These are phyloP conservation scores for Amphimedon queenslandica DNA, from an alignment of 37 sponge, comb jelly and placozoan genomes.

Conservation along the genomic window DNA sequence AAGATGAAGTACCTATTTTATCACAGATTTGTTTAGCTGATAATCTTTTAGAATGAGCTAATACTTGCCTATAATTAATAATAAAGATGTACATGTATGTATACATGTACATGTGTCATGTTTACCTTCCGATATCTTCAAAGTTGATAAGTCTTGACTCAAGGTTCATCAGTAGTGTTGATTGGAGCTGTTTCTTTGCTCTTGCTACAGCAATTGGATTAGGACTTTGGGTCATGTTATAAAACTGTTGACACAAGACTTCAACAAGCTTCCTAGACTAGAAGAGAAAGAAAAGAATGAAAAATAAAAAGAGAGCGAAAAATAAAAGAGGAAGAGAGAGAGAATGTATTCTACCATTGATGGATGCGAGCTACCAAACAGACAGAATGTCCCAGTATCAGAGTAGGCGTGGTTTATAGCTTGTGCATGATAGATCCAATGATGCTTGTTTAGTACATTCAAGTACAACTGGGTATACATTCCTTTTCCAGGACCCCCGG, in stretches of 20 bases:
- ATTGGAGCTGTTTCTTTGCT: conserved; percentile 92
- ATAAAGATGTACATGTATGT: background rate
- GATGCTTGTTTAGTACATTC: conserved; percentile 77
- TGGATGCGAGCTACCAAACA: conserved; percentile 82
- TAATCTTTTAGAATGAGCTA: conserved; percentile 32
- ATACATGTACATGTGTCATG: background rate
- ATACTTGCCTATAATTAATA: conserved; percentile 44
- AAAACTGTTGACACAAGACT: conserved; percentile 75
- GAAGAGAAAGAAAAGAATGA: too few relatives aligned
- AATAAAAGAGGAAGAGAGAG: background rate
- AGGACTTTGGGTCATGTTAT: conserved; percentile 51
- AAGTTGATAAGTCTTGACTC: conserved; percentile 80
- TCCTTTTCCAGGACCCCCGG: conserved; percentile 98
- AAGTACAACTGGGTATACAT: conserved; percentile 94
- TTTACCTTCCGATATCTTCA: conserved; percentile 93
- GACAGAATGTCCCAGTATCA: conserved; percentile 88
- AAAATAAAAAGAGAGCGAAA: conserved; percentile 5
- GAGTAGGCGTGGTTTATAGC: conserved; percentile 80
- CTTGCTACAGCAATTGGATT: conserved; percentile 55
- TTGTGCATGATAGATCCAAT: conserved; percentile 82
- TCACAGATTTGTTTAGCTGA: conserved; percentile 49
- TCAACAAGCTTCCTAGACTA: conserved; percentile 42
- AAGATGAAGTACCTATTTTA: conserved; percentile 84
- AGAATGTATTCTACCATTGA: conserved; percentile 45
- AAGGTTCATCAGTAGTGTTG: conserved; percentile 93